Evolutionary conservation across 1,140 invertebrate species (phyloP).

Genomic region (Bacillus rossius): DNA sequence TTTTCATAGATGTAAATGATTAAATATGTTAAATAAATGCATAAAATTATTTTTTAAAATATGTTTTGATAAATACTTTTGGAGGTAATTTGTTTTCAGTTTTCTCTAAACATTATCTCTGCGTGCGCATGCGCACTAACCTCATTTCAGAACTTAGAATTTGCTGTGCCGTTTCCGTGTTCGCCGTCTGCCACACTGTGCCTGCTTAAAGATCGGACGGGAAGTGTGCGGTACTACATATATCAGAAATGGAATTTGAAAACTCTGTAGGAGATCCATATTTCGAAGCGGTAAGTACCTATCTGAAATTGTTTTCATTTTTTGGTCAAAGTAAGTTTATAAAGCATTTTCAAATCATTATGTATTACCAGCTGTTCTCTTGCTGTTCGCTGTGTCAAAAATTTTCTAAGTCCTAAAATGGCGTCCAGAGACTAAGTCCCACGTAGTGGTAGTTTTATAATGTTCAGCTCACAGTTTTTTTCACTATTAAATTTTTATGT

Average conservation of each 20-base stretch:
- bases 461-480: not conserved
- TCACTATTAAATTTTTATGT: not conserved
- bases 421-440: constrained; percentile 67
- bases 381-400: constrained; percentile 43
- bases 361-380: not conserved
- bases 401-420: constrained; percentile 83
- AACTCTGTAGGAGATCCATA: not conserved
- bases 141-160: too few relatives aligned
- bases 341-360: not conserved
- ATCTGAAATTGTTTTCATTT: not conserved
- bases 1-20: too few relatives aligned
- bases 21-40: too few relatives aligned
- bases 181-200: too few relatives aligned
- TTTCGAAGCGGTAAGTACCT: constrained; percentile 3
- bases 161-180: too few relatives aligned
- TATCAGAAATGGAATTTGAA: constrained; percentile 7
- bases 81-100: too few relatives aligned
- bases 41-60: too few relatives aligned
- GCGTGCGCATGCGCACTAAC: too few relatives aligned
- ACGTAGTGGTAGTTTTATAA: constrained; percentile 26
- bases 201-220: too few relatives aligned
- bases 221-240: not conserved
- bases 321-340: not conserved
- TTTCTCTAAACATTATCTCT: too few relatives aligned
- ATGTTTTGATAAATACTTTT: too few relatives aligned